These are phyloP conservation scores for Elysia crispata DNA, from an alignment of 2,888 invertebrate genomes.

Conservation along the genomic window DNA sequence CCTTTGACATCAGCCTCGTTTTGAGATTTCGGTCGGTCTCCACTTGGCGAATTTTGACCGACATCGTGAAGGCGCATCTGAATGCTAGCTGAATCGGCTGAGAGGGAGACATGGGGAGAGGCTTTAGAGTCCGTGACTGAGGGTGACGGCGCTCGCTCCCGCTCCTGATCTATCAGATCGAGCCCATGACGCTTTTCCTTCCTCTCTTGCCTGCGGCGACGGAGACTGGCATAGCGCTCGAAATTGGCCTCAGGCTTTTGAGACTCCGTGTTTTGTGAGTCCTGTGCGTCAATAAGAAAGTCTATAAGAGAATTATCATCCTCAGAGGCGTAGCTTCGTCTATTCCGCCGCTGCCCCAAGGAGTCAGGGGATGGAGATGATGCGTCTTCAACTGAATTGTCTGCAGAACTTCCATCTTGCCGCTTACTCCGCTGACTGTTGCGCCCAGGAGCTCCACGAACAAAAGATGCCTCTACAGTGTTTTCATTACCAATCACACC, in stretches of 20 bases:
- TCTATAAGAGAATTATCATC: constrained; percentile 65
- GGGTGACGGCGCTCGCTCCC: constrained; percentile 73
- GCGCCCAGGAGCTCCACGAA: constrained; percentile 61
- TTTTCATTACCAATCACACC: constrained; percentile 1
- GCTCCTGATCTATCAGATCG: constrained; percentile 57
- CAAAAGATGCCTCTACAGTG: constrained; percentile 53
- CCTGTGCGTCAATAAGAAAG: constrained; percentile 62
- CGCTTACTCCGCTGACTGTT: constrained; percentile 58
- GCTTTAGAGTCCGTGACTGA: constrained; percentile 43
- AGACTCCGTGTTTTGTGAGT: constrained; percentile 43
- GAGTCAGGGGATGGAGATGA: constrained; percentile 52
- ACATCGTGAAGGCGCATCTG: constrained; percentile 24
- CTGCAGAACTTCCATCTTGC: constrained; percentile 39
- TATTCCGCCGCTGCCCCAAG: constrained; percentile 52
- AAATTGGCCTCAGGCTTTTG: constrained; percentile 58
- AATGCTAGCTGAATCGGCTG: background rate
- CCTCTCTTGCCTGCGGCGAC: constrained; percentile 62
- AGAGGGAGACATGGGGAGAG: background rate
- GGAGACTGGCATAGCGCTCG: constrained; percentile 68
- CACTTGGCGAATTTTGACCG: background rate
- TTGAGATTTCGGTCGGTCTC: constrained; percentile 54
- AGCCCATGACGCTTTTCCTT: constrained; percentile 50
- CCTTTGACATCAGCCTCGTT: constrained; percentile 48
- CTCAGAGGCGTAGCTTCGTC: constrained; percentile 60
- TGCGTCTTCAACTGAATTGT: constrained; percentile 15